A percentile compares a stretch with the other conserved stretches of the same genome.
phyloP scores from a whole-genome alignment of 1,140 invertebrate genomes.

The Diprion similis region DNA sequence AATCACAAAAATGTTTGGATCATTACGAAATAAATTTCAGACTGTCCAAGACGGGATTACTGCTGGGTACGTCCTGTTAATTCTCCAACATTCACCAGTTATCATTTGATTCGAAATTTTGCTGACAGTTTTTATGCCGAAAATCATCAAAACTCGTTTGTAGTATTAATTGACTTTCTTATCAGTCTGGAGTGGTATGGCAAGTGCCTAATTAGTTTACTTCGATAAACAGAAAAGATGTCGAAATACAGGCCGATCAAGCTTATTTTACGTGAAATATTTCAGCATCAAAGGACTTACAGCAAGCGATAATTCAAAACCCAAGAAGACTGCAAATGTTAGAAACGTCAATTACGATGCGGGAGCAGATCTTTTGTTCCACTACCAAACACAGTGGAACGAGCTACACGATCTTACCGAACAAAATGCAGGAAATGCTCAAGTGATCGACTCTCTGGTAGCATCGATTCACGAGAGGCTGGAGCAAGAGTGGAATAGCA shows the following conservation, averaged over 20 bases:
- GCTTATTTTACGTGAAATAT: no score
- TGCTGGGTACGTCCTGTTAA: constrained; percentile 50
- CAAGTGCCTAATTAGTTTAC: no score
- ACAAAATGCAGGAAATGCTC: constrained; percentile 67
- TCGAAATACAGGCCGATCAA: no score
- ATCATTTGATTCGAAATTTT: not conserved
- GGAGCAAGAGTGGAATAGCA: constrained; percentile 62
- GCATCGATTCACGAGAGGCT: constrained; percentile 63
- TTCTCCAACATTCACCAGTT: not conserved
- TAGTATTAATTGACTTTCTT: no score
- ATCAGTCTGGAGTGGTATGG: no score
- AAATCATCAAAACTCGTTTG: no score
- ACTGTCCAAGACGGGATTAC: constrained; percentile 63
- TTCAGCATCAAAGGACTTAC: constrained; percentile 54
- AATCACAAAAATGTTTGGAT: constrained; percentile 55
- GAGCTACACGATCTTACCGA: constrained; percentile 69
- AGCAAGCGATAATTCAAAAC: constrained; percentile 43
- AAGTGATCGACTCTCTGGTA: constrained; percentile 66
- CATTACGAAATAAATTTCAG: constrained; percentile 59
- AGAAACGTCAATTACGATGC: constrained; percentile 64
- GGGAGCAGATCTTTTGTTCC: constrained; percentile 66
- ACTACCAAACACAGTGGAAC: constrained; percentile 72
- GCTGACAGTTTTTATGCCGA: no score
- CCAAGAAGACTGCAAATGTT: constrained; percentile 40
- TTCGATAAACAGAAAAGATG: no score